Evolutionary conservation across 1,140 invertebrate genomes (phyloP), one percentile per base, ranked within the genome.

Genomic region (Pogonus chalceus): DNA sequence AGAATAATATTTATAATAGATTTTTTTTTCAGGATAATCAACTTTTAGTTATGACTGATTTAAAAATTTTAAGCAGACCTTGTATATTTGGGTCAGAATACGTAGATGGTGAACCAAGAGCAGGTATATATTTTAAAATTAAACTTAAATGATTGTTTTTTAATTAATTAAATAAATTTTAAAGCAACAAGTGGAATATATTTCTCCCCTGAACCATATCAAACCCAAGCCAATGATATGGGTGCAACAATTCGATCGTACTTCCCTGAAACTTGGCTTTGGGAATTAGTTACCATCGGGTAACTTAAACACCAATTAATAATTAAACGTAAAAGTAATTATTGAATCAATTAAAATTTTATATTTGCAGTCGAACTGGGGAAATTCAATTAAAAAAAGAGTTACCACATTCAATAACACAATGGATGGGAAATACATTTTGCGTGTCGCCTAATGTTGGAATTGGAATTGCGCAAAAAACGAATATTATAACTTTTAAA

Each of bases 381-480:
- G 70, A 70, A 57, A 61, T 66, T 20, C 63, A 69, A 21, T 54
- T 80, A 35, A 69, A 75, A 26, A 67, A 76, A 14, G 68, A 69
- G 24, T 65, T 84, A 24, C 87, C 87, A 1, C 82, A 88, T 60
- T 81, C 83, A 0, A 85, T 89, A 23, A 89, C 87, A 2, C 76
- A 79, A 37, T 89, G 87, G 87, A 70, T 83, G 2, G 81, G 79
- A 1, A 79, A 79, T 20, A 81, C 84, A 1, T 75, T 87, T 37
- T 87, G 86, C 58, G 71, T 87, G 26, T 81, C 80, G 51, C 67
- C 75, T 7, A 65, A 71, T 9, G 72, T 72, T 37, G 86, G 85
- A 3, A 64, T 89, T 2, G 84, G 83, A 16, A 74, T 88, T 21
- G 75, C 79, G 3, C 61, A 69, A 4, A 70, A 71, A 4, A 70